Percentiles rank a stretch among this genome's conserved stretches.
Conservation (phyloP, 2,888 invertebrate species). For the Biston stratarius region DNA sequence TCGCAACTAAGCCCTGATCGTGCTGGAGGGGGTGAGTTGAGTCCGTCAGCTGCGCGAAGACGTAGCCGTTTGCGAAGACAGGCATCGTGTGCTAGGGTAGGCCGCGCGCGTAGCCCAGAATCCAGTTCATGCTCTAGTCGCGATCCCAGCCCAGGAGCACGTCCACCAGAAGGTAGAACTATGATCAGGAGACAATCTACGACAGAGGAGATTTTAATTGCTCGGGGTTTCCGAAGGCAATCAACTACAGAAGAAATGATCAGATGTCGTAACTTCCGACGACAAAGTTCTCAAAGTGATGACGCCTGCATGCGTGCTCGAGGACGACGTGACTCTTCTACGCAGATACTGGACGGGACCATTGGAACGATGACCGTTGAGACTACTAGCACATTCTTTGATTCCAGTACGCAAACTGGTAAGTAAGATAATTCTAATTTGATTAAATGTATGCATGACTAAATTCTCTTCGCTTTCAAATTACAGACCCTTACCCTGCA, state of each 20-base stretch:
- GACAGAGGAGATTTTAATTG: conserved; percentile 96
- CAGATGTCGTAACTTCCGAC: conserved; percentile 95
- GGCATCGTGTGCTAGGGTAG: conserved; percentile 90
- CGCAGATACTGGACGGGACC: conserved; percentile 96
- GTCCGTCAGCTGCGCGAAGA: conserved; percentile 90
- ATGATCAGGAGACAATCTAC: conserved; percentile 95
- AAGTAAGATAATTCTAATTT: conserved; percentile 67
- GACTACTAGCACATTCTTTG: conserved; percentile 96
- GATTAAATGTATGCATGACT: background rate
- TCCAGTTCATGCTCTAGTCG: conserved; percentile 92
- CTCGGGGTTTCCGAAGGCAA: conserved; percentile 95
- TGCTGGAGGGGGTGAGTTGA: conserved; percentile 92
- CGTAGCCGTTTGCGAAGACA: conserved; percentile 91
- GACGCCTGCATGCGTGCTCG: conserved; percentile 90
- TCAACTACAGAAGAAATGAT: conserved; percentile 98
- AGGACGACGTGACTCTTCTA: conserved; percentile 93
- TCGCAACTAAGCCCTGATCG: conserved; percentile 93
- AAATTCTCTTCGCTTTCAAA: conserved; percentile 4
- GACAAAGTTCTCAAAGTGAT: conserved; percentile 96
- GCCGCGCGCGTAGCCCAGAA: conserved; percentile 88
- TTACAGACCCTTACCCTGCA: background rate
- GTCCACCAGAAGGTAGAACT: conserved; percentile 87
- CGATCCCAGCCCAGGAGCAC: conserved; percentile 93
- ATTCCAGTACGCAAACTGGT: conserved; percentile 97
- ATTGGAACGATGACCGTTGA: conserved; percentile 97